These are phyloP conservation scores for Ectropis crepuscularia DNA, from an alignment of 2,888 invertebrate genomes.

Conservation along the genomic window DNA sequence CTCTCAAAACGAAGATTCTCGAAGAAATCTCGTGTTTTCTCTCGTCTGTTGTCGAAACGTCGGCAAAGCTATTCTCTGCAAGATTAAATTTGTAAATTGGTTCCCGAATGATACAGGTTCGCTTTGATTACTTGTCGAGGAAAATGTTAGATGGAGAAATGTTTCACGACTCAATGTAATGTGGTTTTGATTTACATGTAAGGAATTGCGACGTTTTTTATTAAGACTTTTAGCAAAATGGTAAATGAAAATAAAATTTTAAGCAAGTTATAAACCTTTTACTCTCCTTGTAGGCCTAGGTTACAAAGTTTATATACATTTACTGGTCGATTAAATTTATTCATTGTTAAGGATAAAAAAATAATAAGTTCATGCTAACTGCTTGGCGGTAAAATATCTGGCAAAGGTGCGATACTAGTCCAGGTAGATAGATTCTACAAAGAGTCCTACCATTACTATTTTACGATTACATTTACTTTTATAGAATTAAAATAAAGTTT, in stretches of 20 bases:
- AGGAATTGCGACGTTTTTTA: constrained; percentile 1
- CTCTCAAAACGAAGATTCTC: neutral
- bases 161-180: neutral
- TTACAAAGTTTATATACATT: no score
- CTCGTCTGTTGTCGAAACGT: neutral
- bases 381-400: no score
- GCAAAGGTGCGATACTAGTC: no score
- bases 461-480: no score
- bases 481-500: no score
- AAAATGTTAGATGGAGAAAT: constrained; percentile 2
- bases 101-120: constrained; percentile 6
- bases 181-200: neutral
- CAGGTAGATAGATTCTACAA: no score
- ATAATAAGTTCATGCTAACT: no score
- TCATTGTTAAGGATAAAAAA: no score
- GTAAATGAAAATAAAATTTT: neutral
- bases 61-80: constrained; percentile 15
- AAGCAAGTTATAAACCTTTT: no score
- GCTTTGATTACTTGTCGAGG: constrained; percentile 21
- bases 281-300: no score
- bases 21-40: neutral
- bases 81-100: constrained; percentile 26
- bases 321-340: no score
- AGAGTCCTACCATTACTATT: no score
- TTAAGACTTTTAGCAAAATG: constrained; percentile 1